Conservation (phyloP, 2,113 vertebrate genomes). For the Xenopus tropicalis region DNA sequence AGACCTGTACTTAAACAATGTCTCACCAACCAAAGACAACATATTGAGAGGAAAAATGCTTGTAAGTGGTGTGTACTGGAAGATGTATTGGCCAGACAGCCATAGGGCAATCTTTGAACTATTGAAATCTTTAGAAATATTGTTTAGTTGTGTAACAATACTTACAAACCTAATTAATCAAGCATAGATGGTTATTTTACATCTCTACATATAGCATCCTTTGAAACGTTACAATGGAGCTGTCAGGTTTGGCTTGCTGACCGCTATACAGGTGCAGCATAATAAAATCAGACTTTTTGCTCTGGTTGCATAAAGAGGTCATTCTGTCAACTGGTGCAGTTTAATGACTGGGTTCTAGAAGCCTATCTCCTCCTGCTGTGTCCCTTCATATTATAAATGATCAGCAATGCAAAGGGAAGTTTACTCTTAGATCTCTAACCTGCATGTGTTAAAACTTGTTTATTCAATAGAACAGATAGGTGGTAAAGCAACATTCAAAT, state of each 20-base stretch:
- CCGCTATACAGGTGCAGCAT: slow-evolving; percentile 58
- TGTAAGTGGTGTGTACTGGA: slow-evolving; percentile 68
- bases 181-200: slow-evolving; percentile 74
- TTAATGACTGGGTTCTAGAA: background rate
- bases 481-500: too few species aligned
- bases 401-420: background rate
- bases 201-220: slow-evolving; percentile 63
- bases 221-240: slow-evolving; percentile 66
- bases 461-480: background rate
- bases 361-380: slow-evolving; percentile 4
- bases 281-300: slow-evolving; percentile 49
- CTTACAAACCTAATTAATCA: slow-evolving; percentile 82
- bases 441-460: background rate
- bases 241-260: slow-evolving; percentile 61
- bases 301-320: slow-evolving; percentile 5
- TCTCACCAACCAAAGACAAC: slow-evolving; percentile 77
- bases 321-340: slow-evolving; percentile 9
- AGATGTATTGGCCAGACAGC: slow-evolving; percentile 74
- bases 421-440: background rate
- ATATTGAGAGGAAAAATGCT: slow-evolving; percentile 81
- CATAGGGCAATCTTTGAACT: slow-evolving; percentile 81
- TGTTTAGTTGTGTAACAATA: slow-evolving; percentile 75
- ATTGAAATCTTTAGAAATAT: slow-evolving; percentile 82
- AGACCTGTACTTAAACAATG: slow-evolving; percentile 73
- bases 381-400: background rate